A percentile compares a stretch with the other conserved stretches of the same genome.
phyloP scores from a whole-genome alignment of 2,888 invertebrate species.

The Iselma pallidipennis region DNA sequence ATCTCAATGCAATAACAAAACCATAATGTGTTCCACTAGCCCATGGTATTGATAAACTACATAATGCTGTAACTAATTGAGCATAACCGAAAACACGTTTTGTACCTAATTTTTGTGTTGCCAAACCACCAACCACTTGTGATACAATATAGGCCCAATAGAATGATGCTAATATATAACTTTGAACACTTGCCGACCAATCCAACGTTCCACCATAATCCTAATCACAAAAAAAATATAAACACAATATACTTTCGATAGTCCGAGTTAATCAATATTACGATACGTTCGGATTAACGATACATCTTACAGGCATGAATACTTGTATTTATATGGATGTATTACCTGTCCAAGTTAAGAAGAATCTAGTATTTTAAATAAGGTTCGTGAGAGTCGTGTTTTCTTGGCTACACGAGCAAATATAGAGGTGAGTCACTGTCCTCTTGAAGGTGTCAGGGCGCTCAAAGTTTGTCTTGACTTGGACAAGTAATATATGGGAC shows the following conservation, averaged over 20 bases:
- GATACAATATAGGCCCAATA: slow-evolving; percentile 76
- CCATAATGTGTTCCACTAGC: slow-evolving; percentile 66
- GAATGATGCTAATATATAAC: slow-evolving; percentile 68
- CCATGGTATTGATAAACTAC: slow-evolving; percentile 68
- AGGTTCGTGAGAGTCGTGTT: too few species aligned
- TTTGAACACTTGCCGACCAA: slow-evolving; percentile 68
- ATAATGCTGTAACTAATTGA: slow-evolving; percentile 69
- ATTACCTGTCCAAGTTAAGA: too few species aligned
- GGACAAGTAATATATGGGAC: too few species aligned
- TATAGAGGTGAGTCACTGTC: too few species aligned
- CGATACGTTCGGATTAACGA: too few species aligned
- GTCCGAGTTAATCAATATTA: too few species aligned
- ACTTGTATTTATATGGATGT: too few species aligned
- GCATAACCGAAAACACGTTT: slow-evolving; percentile 73
- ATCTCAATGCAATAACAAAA: slow-evolving; percentile 64
- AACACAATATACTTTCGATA: background rate
- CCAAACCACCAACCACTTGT: slow-evolving; percentile 69
- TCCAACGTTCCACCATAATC: slow-evolving; percentile 63
- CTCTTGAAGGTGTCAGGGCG: too few species aligned
- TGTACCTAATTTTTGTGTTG: slow-evolving; percentile 72
- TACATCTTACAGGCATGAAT: too few species aligned
- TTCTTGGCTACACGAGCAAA: too few species aligned
- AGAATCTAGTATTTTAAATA: too few species aligned
- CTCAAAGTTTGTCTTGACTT: too few species aligned
- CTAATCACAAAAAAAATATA: slow-evolving; percentile 31